A percentile compares a stretch with the other conserved stretches of the same genome.
phyloP scores from a whole-genome alignment of 2,888 invertebrate genomes.

The Carterocephalus palaemon region DNA sequence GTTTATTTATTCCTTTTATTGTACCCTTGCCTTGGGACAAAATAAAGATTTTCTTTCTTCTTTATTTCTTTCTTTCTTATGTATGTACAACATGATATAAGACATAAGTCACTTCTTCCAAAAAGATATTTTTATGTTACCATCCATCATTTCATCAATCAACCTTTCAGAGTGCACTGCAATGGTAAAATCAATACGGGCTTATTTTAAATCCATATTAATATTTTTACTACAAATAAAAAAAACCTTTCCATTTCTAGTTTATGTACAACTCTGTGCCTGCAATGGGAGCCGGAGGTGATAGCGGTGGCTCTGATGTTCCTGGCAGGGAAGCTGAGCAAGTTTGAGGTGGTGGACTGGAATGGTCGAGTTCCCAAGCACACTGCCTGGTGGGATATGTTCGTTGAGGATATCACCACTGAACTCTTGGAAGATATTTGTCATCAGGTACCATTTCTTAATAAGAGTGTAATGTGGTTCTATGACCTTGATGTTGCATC shows the following conservation, averaged over 20 bases:
- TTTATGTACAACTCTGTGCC: slow-evolving; percentile 95
- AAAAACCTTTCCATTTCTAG: slow-evolving; percentile 50
- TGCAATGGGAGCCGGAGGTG: slow-evolving; percentile 99
- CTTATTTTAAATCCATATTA: neutral
- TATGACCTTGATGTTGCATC: too few species aligned
- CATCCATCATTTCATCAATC: too few species aligned
- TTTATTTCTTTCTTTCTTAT: too few species aligned
- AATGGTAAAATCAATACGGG: too few species aligned
- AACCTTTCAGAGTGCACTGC: too few species aligned
- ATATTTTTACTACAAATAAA: neutral
- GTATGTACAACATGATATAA: too few species aligned
- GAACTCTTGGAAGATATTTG: slow-evolving; percentile 98
- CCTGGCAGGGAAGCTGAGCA: slow-evolving; percentile 95
- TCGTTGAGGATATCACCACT: slow-evolving; percentile 96
- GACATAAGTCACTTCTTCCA: too few species aligned
- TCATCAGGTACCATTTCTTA: slow-evolving; percentile 85
- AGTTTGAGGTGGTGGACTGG: slow-evolving; percentile 97
- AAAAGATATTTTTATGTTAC: too few species aligned
- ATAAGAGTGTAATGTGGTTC: too few species aligned
- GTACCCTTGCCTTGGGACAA: too few species aligned
- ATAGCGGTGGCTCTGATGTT: slow-evolving; percentile 98
- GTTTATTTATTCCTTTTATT: too few species aligned
- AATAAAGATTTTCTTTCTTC: too few species aligned
- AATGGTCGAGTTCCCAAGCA: slow-evolving; percentile 86
- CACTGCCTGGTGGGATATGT: slow-evolving; percentile 98